A percentile compares a stretch with the other conserved stretches of the same genome.
Evolutionary conservation across 2,113 vertebrate genomes (phyloP).

Genomic region (Hydrolagus affinis): DNA sequence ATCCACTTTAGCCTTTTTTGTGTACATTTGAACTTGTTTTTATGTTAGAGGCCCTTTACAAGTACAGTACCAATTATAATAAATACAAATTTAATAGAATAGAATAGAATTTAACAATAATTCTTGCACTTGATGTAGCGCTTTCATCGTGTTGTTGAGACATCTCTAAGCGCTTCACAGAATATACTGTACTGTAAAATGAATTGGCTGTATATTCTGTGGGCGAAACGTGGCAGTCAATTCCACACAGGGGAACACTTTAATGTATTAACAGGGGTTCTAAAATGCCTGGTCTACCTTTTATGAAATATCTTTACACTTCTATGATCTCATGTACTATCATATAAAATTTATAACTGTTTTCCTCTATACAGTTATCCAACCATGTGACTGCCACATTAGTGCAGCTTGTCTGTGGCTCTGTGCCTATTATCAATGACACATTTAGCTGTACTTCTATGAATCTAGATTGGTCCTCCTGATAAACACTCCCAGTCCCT

Average conservation of each 20-base stretch:
- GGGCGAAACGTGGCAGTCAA: no score
- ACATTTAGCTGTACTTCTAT: background rate
- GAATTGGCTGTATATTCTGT: no score
- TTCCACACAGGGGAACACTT: slow-evolving; percentile 71
- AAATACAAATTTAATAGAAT: slow-evolving; percentile 99
- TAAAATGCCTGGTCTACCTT: slow-evolving; percentile 99
- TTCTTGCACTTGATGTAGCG: no score
- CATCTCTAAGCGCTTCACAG: no score
- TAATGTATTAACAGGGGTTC: slow-evolving; percentile 98
- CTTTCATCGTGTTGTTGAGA: no score
- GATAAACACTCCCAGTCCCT: background rate
- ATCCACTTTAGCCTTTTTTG: slow-evolving; percentile 71
- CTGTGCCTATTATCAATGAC: slow-evolving; percentile 1
- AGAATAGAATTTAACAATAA: slow-evolving; percentile 69
- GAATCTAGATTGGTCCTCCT: background rate
- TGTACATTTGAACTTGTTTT: slow-evolving; percentile 92
- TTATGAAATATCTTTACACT: slow-evolving; percentile 57
- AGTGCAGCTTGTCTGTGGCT: background rate
- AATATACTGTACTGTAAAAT: no score
- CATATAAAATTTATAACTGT: background rate
- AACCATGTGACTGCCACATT: background rate
- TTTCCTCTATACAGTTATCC: background rate
- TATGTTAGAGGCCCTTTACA: slow-evolving; percentile 69
- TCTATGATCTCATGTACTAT: background rate
- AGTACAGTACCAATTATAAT: slow-evolving; percentile 99